Evolutionary conservation across 2,113 vertebrate species (phyloP), one percentile per base, ranked within the genome.

Genomic region (Neogobius melanostomus): DNA sequence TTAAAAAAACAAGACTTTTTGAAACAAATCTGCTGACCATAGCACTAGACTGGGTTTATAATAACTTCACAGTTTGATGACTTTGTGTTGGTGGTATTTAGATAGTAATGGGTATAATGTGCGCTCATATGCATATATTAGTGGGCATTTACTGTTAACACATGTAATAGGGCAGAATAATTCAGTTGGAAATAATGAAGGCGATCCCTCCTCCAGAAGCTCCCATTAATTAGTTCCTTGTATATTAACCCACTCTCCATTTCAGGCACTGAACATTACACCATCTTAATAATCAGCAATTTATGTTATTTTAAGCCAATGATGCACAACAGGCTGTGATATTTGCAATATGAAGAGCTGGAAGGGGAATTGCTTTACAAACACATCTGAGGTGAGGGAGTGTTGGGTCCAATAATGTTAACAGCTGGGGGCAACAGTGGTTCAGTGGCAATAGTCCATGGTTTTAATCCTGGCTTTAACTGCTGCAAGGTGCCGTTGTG

Each of bases 1-100:
- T 60, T 82, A 65, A 56, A 62, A 62, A 62, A 46, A 8, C 53
- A 52, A 54, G 69, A 53, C 64, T 8, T 68, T 76, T 21, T 76
- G 28, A 59, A 74, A 21, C 44, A 6, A 70, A 49, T 44, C 46
- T 44, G 6, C 47, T 28, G 47, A 50, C 50, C 56, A 14, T 11
- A 43, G n/a, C 28, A 36, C 16, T 9, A 43, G 16, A 42, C 36
- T 62, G 48, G 42, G 28, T 72, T 62, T 57, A 43, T 72, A 69
- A 14, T 8, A 56, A 57, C 52, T 16, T 60, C 57, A 60, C 36
- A 60, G 12, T 43, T 12, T n/a, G 15, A 44, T 9, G 57, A 6
- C 12, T 60, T 44, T 42, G 36, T 60, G 57, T 60, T 43, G 57
- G 36, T 60, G 57, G 57, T 60, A 60, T 60, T 60, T 15, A 14